These are phyloP conservation scores for Diarsia dahlii DNA, from an alignment of 2,888 invertebrate species.

Conservation along the genomic window DNA sequence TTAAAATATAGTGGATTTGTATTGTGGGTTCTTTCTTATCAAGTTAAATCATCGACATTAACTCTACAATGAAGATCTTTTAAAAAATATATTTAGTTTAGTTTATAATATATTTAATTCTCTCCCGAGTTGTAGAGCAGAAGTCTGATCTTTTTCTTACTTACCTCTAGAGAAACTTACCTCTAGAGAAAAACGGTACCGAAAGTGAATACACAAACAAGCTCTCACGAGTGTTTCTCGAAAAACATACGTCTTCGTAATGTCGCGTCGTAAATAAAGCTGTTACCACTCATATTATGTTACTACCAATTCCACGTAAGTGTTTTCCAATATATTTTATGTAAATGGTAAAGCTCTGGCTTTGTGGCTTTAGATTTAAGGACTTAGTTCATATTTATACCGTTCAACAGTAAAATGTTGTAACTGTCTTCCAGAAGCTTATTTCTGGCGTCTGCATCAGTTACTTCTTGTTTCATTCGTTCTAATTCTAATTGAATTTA, in stretches of 20 bases:
- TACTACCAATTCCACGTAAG: slow-evolving; percentile 36
- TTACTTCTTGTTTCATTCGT: slow-evolving; percentile 24
- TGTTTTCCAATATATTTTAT: slow-evolving; percentile 25
- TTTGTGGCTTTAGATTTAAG: slow-evolving; percentile 10
- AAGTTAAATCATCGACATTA: not conserved
- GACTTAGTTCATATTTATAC: not conserved
- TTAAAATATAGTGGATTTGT: not conserved
- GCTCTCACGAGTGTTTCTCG: slow-evolving; percentile 36
- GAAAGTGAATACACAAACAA: slow-evolving; percentile 44
- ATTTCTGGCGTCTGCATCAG: slow-evolving; percentile 10
- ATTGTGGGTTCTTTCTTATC: not conserved
- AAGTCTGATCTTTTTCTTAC: not conserved
- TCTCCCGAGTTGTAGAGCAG: not conserved
- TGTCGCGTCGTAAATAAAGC: slow-evolving; percentile 47
- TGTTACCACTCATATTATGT: slow-evolving; percentile 46
- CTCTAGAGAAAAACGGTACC: slow-evolving; percentile 27
- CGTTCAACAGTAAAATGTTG: slow-evolving; percentile 10
- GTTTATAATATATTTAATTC: not conserved
- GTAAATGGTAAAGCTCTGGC: slow-evolving; percentile 2
- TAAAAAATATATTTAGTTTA: too few relatives aligned
- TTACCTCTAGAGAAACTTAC: slow-evolving; percentile 13
- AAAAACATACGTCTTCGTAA: slow-evolving; percentile 37
- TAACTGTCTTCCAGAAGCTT: slow-evolving; percentile 24
- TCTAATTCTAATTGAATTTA: slow-evolving; percentile 51
- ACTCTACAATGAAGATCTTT: not conserved